Conservation (phyloP, 2,113 vertebrate genomes). For the Athene noctua region DNA sequence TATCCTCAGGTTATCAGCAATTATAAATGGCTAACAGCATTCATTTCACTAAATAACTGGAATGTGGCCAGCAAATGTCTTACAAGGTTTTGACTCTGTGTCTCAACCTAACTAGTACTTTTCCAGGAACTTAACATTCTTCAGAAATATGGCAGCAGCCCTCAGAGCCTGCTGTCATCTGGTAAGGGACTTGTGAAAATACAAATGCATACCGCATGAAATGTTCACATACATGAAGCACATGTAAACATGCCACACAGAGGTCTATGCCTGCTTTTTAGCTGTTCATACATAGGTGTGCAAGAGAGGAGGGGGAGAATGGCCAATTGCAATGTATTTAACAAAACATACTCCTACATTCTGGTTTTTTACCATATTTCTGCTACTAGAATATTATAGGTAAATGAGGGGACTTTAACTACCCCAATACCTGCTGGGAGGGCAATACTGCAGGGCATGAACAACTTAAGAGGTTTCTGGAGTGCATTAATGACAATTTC, state of each 20-base stretch:
- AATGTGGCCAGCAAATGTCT: not conserved
- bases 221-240: not conserved
- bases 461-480: not conserved
- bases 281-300: not conserved
- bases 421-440: not conserved
- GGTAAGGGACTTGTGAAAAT: not conserved
- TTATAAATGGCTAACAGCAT: not conserved
- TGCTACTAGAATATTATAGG: not conserved
- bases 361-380: not conserved
- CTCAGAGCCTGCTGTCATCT: not conserved
- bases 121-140: not conserved
- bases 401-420: not conserved
- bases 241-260: not conserved
- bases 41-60: not conserved
- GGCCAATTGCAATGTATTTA: not conserved
- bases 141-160: not conserved
- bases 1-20: not conserved
- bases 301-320: not conserved
- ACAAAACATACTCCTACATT: not conserved
- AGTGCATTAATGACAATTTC: not conserved
- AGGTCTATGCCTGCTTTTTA: not conserved
- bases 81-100: not conserved
- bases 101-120: not conserved
- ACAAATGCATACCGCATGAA: not conserved
- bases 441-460: not conserved